Base-by-base conservation (phyloP, 2,888 invertebrate species). In the Scaptomyza reducta region DNA sequence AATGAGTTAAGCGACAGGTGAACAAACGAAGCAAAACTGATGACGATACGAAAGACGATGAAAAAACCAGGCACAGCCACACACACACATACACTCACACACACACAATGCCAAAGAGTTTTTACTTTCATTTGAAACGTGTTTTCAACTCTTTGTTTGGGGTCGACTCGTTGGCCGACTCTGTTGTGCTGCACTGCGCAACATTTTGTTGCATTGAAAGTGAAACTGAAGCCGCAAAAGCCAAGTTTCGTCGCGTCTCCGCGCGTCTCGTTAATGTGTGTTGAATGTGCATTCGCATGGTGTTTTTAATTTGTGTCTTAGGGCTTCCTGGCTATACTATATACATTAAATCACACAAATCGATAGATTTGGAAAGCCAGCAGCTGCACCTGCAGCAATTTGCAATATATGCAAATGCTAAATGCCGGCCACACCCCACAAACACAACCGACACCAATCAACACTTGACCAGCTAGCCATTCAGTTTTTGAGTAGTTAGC, bases 121-220 rank as follows among this genome's bases (percentile, higher is more conserved):
- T 90, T 90, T 90, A 90, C 90, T 90, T 90, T 90, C 90, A 89
- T 90, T 90, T 85, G 87, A 85, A 90, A 90, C 90, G 84, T 87
- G 90, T 89, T 89, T 88, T 60, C 67, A 50, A 56, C 70, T 58
- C 50, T 57, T 59, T 44, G 61, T 57, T 59, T 44, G 61, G 50
- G 38, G 46, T 68, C 71, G 65, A 42, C 58, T 77, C 57, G 14
- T 49, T 22, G 22, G 22, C 46, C 47, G 47, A 18, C 9, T 47
- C 54, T 72, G 56, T 40, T 40, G 40, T 38, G 38, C 3, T 49
- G 46, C 67, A 56, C 64, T 61, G 72, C 67, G 85, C 82, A 84
- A 84, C 81, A 73, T 66, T 84, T 87, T 73, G 49, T 10, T 51
- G 71, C 82, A 79, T 79, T 67, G 82, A 83, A 83, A 83, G 82